Evolutionary conservation across 1,140 invertebrate species (phyloP), one percentile per base, ranked within the genome.

Genomic region (Drosophila malerkotliana): DNA sequence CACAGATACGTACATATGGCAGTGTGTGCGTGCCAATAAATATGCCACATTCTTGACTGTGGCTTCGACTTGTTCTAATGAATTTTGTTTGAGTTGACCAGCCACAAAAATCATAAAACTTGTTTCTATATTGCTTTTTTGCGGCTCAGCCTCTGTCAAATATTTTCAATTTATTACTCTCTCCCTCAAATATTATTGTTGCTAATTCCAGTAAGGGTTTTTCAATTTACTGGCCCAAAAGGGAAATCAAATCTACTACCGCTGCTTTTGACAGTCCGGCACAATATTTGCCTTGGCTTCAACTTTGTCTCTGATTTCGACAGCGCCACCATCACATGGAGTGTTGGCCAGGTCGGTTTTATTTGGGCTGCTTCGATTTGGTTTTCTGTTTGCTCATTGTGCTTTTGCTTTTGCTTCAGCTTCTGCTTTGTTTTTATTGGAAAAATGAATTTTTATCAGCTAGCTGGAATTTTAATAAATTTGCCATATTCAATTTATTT

Each of bases 51-150:
- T 88, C 82, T 82, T 82, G 64, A 48, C 64, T 68, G 69, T 78
- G 61, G 45, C 69, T 75, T 64, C 63, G 83, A 87, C 73, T 88
- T 89, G 83, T 89, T 88, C 79, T 89, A 89, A 89, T 88, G 83
- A 88, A 88, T 89, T 88, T 79, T 67, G 74, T 75, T 85, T 77
- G 61, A 59, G 21, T 47, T 59, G 34, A 55, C 41, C 57, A 63
- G 68, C 74, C 77, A 66, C 69, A 77, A 77, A 63, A 79, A 61
- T 55, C 59, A 83, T 55, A 82, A 73, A 88, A 79, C 85, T 88
- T 79, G 82, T 66, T 81, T 79, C 66, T 58, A 74, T 67, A 28
- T 77, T 71, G 44, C 52, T 39, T 56, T 68, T 68, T 64, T 55
- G 64, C 69, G 44, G 66, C 66, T 18, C 14, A 2, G 15, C 5